Percentiles rank a stretch among this genome's conserved stretches.
Conservation (phyloP, 2,113 vertebrate genomes). For the Myanophis thanlyinensis region DNA sequence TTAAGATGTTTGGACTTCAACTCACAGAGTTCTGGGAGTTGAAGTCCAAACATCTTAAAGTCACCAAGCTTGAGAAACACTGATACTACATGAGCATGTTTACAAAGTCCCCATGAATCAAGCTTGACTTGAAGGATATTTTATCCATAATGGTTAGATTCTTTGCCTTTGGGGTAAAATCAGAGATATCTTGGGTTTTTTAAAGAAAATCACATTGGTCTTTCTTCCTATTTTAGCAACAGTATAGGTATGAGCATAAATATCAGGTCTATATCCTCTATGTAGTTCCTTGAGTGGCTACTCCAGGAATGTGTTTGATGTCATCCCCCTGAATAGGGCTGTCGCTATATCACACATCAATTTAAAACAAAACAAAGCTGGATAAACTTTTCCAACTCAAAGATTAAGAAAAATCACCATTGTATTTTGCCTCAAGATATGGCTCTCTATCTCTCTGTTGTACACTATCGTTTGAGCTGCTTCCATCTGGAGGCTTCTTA, state of each 20-base stretch:
- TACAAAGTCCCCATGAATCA: neutral
- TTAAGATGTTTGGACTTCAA: too few relatives aligned
- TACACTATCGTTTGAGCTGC: slow-evolving; percentile 11
- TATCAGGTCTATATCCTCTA: neutral
- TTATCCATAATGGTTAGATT: neutral
- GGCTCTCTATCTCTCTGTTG: neutral
- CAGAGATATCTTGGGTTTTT: neutral
- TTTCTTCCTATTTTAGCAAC: neutral
- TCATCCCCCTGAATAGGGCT: neutral
- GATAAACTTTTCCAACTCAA: neutral
- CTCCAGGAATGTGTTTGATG: neutral
- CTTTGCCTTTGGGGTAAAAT: neutral
- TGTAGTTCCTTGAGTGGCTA: neutral
- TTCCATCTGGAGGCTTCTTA: slow-evolving; percentile 55
- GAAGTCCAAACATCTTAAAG: too few relatives aligned
- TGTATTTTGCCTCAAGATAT: neutral
- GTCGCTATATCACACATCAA: too few relatives aligned
- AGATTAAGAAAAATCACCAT: neutral
- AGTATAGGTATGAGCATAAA: too few relatives aligned
- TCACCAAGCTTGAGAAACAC: too few relatives aligned
- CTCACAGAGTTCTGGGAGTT: too few relatives aligned
- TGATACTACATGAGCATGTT: neutral
- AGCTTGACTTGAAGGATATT: neutral
- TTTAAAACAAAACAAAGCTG: neutral
- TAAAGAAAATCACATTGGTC: neutral